Base-by-base conservation (phyloP, 1,140 invertebrate genomes). In the Drosophila carrolli region DNA sequence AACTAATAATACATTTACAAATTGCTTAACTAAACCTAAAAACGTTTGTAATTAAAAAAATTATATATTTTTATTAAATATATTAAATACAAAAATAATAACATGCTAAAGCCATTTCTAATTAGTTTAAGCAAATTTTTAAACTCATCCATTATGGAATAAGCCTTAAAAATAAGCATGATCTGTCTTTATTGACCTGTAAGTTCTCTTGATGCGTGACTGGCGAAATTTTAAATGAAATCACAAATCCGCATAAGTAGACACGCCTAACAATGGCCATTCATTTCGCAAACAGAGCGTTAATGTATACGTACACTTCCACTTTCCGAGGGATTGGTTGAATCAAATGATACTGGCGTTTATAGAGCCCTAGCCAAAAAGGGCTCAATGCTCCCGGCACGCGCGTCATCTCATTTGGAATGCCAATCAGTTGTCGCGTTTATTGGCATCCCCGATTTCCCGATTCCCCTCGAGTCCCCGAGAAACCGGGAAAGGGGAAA, bases 361-460 rank as follows among this genome's bases (percentile, higher is more conserved):
- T 82, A 86, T 72, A 75, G 61, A 57, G 38, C 54, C 47, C 58
- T 47, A 32, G 47, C 61, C 40, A 14, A 50, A 46, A 43, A 66
- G 62, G 70, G 70, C 68, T 74, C 73, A 68, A 57, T 63, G 62
- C 55, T 65, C 43, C 54, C 63, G 41, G 61, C 62, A 75, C 72
- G 72, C 53, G 60, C 54, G 60, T 37, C 60, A 50, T 11, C 75
- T 88, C 79, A 86, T 86, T 86, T 86, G 65, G 83, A 77, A 86
- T 86, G 82, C 82, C 75, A 86, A 88, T 88, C 82, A 88, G 82
- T 55, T 76, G 57, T 51, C 75, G 75, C 71, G 63, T 81, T 88
- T 86, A 86, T 86, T 86, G 82, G 72, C 62, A 72, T 62, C 54
- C 56, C 56, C 29, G n/a, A 35, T 29, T 29, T 14, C 23, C 47